These are phyloP conservation scores for Gymnocypris eckloni DNA, from an alignment of 2,797 vertebrate species.

Conservation along the genomic window DNA sequence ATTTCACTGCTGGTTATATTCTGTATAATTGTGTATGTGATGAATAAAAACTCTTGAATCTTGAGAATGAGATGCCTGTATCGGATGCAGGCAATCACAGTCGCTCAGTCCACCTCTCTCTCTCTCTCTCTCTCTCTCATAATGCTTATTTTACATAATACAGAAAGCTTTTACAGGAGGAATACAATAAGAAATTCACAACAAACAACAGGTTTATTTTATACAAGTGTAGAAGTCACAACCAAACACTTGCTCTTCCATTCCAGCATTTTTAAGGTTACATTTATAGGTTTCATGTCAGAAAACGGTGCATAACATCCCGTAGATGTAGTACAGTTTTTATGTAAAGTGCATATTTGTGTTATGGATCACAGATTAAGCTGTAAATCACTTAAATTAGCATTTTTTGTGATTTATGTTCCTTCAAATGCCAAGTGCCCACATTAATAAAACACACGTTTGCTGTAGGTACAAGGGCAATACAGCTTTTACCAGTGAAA, in stretches of 20 bases:
- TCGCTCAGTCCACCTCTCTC: too few relatives aligned
- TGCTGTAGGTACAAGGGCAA: not conserved
- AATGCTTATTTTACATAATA: too few relatives aligned
- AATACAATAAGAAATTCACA: too few relatives aligned
- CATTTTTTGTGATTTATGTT: constrained; percentile 16
- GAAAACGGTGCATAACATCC: not conserved
- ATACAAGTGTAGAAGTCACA: not conserved
- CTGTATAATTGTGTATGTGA: too few relatives aligned
- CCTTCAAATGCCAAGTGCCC: not conserved
- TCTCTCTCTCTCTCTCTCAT: too few relatives aligned
- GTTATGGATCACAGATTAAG: constrained; percentile 15
- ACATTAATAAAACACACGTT: constrained; percentile 21
- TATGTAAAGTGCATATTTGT: not conserved
- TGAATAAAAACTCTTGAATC: too few relatives aligned
- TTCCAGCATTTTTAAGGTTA: not conserved
- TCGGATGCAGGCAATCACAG: too few relatives aligned
- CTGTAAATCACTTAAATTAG: not conserved
- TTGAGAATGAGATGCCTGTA: too few relatives aligned
- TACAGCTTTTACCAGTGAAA: not conserved
- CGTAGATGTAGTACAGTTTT: not conserved
- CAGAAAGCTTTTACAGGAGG: too few relatives aligned
- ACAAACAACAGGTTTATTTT: too few relatives aligned
- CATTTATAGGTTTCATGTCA: not conserved
- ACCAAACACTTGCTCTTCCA: not conserved
- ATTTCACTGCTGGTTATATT: too few relatives aligned